Base-by-base conservation (phyloP, 2,888 invertebrate species). In the Drosophila melanosoma region DNA sequence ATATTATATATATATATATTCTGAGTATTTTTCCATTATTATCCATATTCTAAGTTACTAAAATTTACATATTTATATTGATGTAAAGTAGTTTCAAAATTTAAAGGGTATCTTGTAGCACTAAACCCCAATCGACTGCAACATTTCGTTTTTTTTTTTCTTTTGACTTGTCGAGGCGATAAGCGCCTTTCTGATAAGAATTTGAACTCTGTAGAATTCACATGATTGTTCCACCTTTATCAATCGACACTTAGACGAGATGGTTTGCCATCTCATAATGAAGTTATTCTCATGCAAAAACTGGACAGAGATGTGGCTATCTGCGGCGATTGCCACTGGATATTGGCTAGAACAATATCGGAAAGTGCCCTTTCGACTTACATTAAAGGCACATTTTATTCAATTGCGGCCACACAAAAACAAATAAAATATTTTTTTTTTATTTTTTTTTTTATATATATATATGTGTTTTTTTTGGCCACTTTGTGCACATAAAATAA, bases 301-400 rank as follows among this genome's bases (percentile, higher is more conserved):
- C 40, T 62, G 45, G 40, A 61, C 48, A 15, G 20, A 35, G 23
- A 33, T 20, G 49, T 29, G 15, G 3, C 32, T 66, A 56, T 59
- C 56, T 64, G 53, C 17, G 53, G 45, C 54, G 32, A 48, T 49
- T 42, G 62, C 59, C 68, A 77, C 58, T 73, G 53, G 52, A 60
- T 63, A 54, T 67, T 70, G 75, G 60, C 79, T 33, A 49, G 60
- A 69, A 77, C 68, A 74, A 74, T 79, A 69, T 63, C 51, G 61
- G 51, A 61, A 81, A 76, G 75, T 76, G 79, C 73, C 70, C 75
- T 54, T 79, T 76, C 66, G 77, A 63, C 79, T 59, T 77, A 76
- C 85, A 91, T 91, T 91, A 90, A 83, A 83, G 77, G 62, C 86
- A 77, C 90, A 87, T 92, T 91, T 91, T 84, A 91, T 91, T 91